Evolutionary conservation across 2,113 vertebrate genomes (phyloP), one percentile per base, ranked within the genome.

Genomic region (Eidolon helvum): DNA sequence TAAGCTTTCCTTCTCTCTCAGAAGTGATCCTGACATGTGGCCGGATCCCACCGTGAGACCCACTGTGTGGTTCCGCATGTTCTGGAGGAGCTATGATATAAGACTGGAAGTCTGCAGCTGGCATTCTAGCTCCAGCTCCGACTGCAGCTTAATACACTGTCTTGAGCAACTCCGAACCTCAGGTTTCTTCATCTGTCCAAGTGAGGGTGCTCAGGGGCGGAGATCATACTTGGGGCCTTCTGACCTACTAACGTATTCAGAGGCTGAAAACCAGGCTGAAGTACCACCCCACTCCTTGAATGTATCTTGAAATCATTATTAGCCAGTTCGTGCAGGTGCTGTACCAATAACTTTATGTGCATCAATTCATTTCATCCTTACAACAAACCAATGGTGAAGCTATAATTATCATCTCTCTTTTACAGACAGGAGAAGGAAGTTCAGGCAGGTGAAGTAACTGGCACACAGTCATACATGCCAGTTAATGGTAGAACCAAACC

Each of bases 1-100:
- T 59, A 92, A 86, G 35, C 48, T 92, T 92, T 65, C 61, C 71
- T 74, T 68, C 30, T 59, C 71, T 91, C 90, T 90, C 83, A 57
- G 14, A 38, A 16, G 43, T 15, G 16, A 57, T 38, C 71, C 88
- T 55, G 50, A 9, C 61, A 45, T 7, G 21, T 40, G 82, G 59
- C 66, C 48, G 40, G 87, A 79, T 24, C 53, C 59, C 61, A 78
- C 61, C 45, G 7, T 69, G 30, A 43, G 57, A 74, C 40, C 63
- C 63, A 53, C 63, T 15, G 15, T 5, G 65, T 71, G 72, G 78
- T 26, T 90, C 95, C 55, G 33, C 43, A 2, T 71, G 80, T 85
- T 74, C 69, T 21, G 48, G 89, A 93, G 78, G 96, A 83, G 28
- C 90, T 9, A 59, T 3, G 59, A n/a, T 7, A 16, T 26, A 50